Conservation (phyloP, 2,888 invertebrate species). For the Leptogaster cylindrica region DNA sequence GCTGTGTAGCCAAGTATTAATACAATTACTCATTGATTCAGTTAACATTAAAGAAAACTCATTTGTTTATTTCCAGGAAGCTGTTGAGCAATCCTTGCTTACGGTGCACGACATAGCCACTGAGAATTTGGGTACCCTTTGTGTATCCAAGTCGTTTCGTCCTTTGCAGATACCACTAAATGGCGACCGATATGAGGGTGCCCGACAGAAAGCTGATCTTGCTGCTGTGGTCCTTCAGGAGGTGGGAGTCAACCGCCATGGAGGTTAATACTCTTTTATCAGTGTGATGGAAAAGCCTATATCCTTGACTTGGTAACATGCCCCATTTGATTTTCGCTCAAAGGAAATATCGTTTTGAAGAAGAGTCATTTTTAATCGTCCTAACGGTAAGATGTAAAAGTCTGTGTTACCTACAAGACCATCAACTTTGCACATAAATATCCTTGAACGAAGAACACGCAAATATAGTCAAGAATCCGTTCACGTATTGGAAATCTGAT, state of each 20-base stretch:
- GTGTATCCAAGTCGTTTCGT: conserved; percentile 74
- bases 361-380: background rate
- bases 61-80: conserved; percentile 61
- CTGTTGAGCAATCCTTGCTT: conserved; percentile 72
- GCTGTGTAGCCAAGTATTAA: background rate
- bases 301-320: no score
- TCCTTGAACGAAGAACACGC: background rate
- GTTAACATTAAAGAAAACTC: background rate
- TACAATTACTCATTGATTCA: background rate
- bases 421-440: no score
- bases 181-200: conserved; percentile 75
- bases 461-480: background rate
- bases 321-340: background rate
- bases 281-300: background rate
- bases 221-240: conserved; percentile 78
- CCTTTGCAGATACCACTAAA: conserved; percentile 73
- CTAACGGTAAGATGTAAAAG: no score
- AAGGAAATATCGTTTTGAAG: background rate
- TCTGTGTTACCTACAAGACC: no score
- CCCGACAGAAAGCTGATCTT: conserved; percentile 79
- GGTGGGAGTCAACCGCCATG: conserved; percentile 71
- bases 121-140: conserved; percentile 74
- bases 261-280: conserved; percentile 60
- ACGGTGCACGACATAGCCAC: conserved; percentile 78
- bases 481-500: conserved; percentile 13